These are phyloP conservation scores for Drosophila gunungcola DNA, from an alignment of 1,140 invertebrate species.

Conservation along the genomic window DNA sequence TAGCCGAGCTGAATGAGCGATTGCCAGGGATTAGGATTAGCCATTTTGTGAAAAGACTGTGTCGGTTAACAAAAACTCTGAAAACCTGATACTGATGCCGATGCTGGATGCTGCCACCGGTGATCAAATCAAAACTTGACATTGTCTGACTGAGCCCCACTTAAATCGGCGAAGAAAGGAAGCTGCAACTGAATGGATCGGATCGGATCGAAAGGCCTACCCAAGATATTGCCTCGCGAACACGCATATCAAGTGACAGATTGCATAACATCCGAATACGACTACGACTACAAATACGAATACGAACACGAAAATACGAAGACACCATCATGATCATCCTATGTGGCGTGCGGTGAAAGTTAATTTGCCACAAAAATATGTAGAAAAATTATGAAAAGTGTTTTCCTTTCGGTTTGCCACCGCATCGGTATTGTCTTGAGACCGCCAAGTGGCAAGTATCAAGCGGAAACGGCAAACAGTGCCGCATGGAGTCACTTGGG, in stretches of 20 bases:
- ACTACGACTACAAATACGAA: constrained; percentile 20
- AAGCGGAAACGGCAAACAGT: constrained; percentile 41
- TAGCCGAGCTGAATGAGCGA: constrained; percentile 65
- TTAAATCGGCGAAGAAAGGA: constrained; percentile 60
- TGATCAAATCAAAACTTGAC: constrained; percentile 80
- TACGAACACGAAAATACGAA: constrained; percentile 30
- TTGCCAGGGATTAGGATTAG: constrained; percentile 63
- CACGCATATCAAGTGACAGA: constrained; percentile 58
- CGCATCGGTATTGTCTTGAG: constrained; percentile 53
- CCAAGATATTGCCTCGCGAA: constrained; percentile 25
- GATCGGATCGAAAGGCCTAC: constrained; percentile 41
- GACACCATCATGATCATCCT: constrained; percentile 37
- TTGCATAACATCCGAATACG: constrained; percentile 43
- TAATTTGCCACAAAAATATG: constrained; percentile 71
- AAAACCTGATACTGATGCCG: constrained; percentile 42
- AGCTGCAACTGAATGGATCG: constrained; percentile 26
- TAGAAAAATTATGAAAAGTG: constrained; percentile 79
- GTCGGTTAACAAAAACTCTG: constrained; percentile 12
- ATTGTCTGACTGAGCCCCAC: constrained; percentile 56
- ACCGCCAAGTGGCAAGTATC: constrained; percentile 39
- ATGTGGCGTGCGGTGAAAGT: constrained; percentile 77
- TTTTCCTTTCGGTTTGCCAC: constrained; percentile 71
- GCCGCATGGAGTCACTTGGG: constrained; percentile 20
- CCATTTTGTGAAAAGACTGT: neutral
- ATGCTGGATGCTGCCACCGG: constrained; percentile 11